phyloP scores from a whole-genome alignment of 2,888 invertebrate species.

The Panopea generosa region DNA sequence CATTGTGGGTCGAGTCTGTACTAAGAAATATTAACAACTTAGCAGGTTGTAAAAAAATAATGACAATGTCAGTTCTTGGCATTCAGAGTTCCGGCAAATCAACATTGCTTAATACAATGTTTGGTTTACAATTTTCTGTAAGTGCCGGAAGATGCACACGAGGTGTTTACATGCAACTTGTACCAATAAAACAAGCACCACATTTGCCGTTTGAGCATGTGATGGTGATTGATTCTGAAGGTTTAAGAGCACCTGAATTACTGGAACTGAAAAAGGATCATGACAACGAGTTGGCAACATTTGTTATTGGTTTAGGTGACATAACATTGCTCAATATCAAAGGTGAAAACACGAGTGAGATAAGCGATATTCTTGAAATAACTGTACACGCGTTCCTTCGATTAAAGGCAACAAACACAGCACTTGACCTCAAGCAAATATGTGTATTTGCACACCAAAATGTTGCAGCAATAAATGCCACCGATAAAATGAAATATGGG shows the following conservation, averaged over 20 bases:
- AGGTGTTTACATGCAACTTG: too few relatives aligned
- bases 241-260: slow-evolving; percentile 4
- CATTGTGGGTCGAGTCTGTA: too few relatives aligned
- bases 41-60: too few relatives aligned
- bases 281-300: slow-evolving; percentile 9
- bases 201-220: background rate
- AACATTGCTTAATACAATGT: too few relatives aligned
- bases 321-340: slow-evolving; percentile 3
- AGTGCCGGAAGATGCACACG: too few relatives aligned
- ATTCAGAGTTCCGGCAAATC: too few relatives aligned
- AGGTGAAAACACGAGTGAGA: slow-evolving; percentile 2
- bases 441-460: slow-evolving; percentile 1
- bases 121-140: too few relatives aligned
- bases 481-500: slow-evolving; percentile 9
- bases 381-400: too few relatives aligned
- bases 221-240: slow-evolving; percentile 5
- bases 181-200: too few relatives aligned
- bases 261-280: background rate
- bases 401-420: background rate
- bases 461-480: background rate
- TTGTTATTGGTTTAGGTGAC: slow-evolving; percentile 3
- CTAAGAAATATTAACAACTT: too few relatives aligned
- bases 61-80: too few relatives aligned
- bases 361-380: background rate
- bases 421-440: background rate